Evolutionary conservation across 2,888 invertebrate species (phyloP).

Genomic region (Tipula unca): DNA sequence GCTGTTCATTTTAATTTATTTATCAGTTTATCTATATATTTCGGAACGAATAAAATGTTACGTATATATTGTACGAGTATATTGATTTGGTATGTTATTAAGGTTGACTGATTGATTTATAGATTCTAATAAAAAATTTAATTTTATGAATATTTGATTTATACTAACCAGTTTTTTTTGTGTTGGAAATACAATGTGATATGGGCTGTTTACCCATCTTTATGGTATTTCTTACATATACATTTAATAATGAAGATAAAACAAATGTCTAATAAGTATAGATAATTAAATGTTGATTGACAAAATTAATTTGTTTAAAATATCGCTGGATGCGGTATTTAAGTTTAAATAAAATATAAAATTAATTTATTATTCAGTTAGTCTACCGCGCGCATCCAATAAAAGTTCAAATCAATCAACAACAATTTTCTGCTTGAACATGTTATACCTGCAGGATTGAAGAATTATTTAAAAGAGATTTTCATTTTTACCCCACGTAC

Average conservation of each 20-base stretch:
- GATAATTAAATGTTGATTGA: neutral
- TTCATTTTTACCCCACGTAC: neutral
- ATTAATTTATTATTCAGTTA: neutral
- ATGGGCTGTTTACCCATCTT: neutral
- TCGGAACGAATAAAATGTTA: neutral
- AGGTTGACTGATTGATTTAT: neutral
- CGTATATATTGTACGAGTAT: neutral
- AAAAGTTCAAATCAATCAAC: neutral
- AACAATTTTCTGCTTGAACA: neutral
- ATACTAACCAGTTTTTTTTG: neutral
- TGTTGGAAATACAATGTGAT: neutral
- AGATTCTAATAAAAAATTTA: neutral
- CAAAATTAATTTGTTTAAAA: neutral
- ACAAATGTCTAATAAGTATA: neutral
- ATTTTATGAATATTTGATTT: neutral
- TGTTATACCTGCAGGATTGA: neutral
- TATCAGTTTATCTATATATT: neutral
- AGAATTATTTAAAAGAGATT: neutral
- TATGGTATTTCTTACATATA: neutral
- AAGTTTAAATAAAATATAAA: neutral
- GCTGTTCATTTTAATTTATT: neutral
- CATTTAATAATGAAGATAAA: neutral
- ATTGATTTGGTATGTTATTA: neutral
- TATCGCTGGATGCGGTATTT: neutral
- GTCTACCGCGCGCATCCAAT: neutral